Conservation (phyloP, 2,113 vertebrate species). For the Chauna torquata region DNA sequence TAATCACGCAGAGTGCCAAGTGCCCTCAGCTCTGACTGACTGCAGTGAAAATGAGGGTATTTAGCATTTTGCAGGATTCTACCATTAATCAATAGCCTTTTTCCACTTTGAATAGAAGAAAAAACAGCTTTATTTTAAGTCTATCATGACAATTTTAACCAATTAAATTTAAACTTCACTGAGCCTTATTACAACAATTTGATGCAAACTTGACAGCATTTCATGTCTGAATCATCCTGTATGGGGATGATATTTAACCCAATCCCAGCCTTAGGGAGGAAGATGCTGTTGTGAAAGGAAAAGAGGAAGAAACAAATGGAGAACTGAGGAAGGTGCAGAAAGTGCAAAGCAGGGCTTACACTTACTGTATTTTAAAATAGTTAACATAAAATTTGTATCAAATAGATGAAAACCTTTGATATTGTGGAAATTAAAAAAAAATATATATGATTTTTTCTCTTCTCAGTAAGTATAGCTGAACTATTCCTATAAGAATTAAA, state of each 20-base stretch:
- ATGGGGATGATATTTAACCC: fast-evolving
- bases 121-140: background rate
- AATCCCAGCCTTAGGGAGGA: background rate
- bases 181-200: background rate
- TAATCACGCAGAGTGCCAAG: background rate
- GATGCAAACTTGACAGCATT: background rate
- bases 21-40: background rate
- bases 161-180: background rate
- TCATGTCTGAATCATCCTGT: background rate
- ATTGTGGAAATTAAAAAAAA: background rate
- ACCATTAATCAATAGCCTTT: background rate
- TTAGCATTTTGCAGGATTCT: background rate
- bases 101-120: background rate
- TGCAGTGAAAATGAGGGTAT: background rate
- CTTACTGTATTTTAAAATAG: background rate
- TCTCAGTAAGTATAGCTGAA: background rate
- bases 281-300: background rate
- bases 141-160: background rate
- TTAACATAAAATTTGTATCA: background rate
- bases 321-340: background rate
- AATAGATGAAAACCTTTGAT: background rate
- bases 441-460: background rate
- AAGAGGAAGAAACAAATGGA: background rate
- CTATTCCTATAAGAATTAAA: background rate
- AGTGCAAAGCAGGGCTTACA: background rate